Conservation (phyloP, 37 sponge, comb jelly and placozoan species). For the Ephydatia muelleri region DNA sequence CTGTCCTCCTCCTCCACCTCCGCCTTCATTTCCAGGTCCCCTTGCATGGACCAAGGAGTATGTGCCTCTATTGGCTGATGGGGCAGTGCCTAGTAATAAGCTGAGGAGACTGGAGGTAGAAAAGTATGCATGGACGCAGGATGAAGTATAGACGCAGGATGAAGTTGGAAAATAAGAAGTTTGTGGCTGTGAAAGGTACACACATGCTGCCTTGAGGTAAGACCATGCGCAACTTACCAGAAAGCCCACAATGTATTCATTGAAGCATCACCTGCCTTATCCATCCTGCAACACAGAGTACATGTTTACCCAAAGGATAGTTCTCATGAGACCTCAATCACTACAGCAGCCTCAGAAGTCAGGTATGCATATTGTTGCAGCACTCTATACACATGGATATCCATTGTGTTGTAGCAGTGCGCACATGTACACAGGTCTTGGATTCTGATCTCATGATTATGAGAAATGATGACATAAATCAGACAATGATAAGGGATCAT, state of each 20-base stretch:
- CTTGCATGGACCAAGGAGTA: constrained; percentile 85
- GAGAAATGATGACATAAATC: too few species aligned
- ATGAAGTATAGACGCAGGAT: neutral
- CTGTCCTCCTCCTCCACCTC: neutral
- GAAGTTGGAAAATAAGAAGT: neutral
- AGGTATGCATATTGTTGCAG: too few species aligned
- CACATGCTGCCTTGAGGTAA: neutral
- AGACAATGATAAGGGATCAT: too few species aligned
- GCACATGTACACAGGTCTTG: too few species aligned
- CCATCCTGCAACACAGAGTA: neutral
- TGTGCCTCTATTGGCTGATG: constrained; percentile 64
- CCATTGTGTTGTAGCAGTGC: too few species aligned
- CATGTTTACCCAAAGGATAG: neutral
- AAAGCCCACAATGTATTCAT: neutral
- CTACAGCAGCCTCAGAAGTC: too few species aligned
- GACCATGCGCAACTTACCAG: neutral
- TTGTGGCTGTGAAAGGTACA: neutral
- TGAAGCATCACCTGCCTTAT: neutral
- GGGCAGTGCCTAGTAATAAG: constrained; percentile 57
- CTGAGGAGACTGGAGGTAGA: constrained; percentile 70
- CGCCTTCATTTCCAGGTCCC: constrained; percentile 31
- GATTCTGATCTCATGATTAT: too few species aligned
- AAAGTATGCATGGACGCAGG: too few species aligned
- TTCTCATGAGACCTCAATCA: too few species aligned
- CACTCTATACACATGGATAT: too few species aligned